These are phyloP conservation scores for Steinernema carpocapsae DNA, from an alignment of 2,888 invertebrate genomes.

Conservation along the genomic window DNA sequence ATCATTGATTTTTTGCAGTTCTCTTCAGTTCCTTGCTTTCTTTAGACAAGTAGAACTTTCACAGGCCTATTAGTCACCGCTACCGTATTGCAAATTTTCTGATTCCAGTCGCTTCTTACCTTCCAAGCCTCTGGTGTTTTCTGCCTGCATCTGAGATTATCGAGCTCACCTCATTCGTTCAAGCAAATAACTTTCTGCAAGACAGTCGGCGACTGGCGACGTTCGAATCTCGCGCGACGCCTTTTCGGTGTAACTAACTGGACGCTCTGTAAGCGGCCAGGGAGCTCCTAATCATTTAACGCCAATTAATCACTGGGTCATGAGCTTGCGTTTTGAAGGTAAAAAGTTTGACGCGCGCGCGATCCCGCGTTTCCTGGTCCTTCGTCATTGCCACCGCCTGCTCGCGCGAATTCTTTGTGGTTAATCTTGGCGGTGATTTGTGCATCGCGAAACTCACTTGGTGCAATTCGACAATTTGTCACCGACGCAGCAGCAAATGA, in stretches of 20 bases:
- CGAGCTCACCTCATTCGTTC: no score
- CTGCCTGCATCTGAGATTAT: no score
- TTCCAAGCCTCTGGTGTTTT: no score
- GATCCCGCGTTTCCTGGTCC: slow-evolving; percentile 27
- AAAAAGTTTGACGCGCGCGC: slow-evolving; percentile 31
- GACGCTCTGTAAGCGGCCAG: slow-evolving; percentile 11
- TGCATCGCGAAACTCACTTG: background rate
- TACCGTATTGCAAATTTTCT: background rate
- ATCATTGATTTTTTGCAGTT: background rate
- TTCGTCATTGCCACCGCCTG: background rate
- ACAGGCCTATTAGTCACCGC: background rate
- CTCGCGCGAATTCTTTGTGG: slow-evolving; percentile 10
- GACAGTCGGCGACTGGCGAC: no score
- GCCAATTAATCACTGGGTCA: slow-evolving; percentile 34
- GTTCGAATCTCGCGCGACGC: slow-evolving; percentile 3
- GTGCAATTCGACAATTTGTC: background rate
- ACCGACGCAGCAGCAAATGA: slow-evolving; percentile 4
- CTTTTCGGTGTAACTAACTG: slow-evolving; percentile 25
- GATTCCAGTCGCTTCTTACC: background rate
- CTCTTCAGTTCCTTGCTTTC: background rate
- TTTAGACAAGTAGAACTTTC: background rate
- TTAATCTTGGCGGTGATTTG: slow-evolving; percentile 23
- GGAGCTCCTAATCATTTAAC: slow-evolving; percentile 32
- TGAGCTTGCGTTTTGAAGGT: slow-evolving; percentile 32
- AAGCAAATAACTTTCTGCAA: no score